These are phyloP conservation scores for Dolichotis patagonum DNA, from an alignment of 2,113 vertebrate genomes.

Conservation along the genomic window DNA sequence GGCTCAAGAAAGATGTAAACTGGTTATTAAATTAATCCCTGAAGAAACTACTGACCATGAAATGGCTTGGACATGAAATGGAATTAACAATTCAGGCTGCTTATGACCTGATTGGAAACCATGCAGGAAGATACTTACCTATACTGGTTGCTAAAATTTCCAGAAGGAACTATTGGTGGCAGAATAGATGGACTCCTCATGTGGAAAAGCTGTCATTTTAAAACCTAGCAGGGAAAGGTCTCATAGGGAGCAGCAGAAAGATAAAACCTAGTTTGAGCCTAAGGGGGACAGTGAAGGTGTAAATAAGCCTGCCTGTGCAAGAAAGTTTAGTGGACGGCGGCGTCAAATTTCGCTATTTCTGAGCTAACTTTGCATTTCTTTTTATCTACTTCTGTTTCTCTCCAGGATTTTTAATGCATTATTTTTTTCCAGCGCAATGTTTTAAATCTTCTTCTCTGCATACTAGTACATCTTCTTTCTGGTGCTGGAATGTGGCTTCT, in stretches of 20 bases:
- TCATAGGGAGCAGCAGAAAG: neutral
- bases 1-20: neutral
- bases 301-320: neutral
- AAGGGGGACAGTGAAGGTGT: neutral
- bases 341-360: neutral
- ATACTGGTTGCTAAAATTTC: neutral
- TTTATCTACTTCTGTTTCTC: neutral
- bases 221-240: neutral
- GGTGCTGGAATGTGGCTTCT: neutral
- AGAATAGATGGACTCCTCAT: neutral
- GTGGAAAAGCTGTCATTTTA: neutral
- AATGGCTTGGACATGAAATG: neutral
- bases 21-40: neutral
- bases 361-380: neutral
- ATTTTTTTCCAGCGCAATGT: neutral
- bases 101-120: neutral
- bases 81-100: neutral
- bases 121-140: neutral
- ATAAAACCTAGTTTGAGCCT: neutral
- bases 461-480: no score
- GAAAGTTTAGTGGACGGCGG: accelerated
- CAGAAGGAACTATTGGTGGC: neutral
- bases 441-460: neutral
- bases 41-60: neutral
- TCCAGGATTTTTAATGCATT: neutral